Evolutionary conservation across 2,888 invertebrate genomes (phyloP).

Genomic region (Lithophane semibrunnea): DNA sequence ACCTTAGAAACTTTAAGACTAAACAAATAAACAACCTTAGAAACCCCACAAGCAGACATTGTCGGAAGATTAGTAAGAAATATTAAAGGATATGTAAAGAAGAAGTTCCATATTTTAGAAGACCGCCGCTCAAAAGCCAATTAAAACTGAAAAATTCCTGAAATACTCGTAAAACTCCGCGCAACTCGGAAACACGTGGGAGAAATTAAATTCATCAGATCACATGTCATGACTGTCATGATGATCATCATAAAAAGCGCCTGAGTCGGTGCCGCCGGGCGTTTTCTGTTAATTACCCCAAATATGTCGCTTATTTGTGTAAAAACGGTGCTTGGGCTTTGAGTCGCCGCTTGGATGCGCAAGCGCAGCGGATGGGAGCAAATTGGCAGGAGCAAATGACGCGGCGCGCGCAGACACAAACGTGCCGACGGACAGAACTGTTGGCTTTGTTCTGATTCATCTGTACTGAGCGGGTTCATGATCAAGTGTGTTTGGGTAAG

Average conservation of each 20-base stretch:
- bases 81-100: not conserved
- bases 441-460: constrained; percentile 62
- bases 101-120: constrained; percentile 3
- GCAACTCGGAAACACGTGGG: constrained; percentile 69
- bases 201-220: constrained; percentile 64
- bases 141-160: constrained; percentile 63
- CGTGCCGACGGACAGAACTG: constrained; percentile 70
- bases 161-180: constrained; percentile 66
- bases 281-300: constrained; percentile 87
- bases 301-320: constrained; percentile 79
- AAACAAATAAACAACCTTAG: no score
- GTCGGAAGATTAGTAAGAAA: not conserved
- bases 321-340: constrained; percentile 66
- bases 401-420: constrained; percentile 75
- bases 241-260: constrained; percentile 71
- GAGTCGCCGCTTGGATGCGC: constrained; percentile 64
- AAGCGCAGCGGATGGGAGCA: constrained; percentile 74
- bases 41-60: not conserved
- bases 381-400: constrained; percentile 81
- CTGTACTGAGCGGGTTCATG: constrained; percentile 42
- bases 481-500: constrained; percentile 17
- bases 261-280: constrained; percentile 73
- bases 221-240: constrained; percentile 46
- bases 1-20: no score
- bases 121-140: constrained; percentile 48